Conservation (phyloP, 2,113 vertebrate genomes). For the Camelus dromedarius region DNA sequence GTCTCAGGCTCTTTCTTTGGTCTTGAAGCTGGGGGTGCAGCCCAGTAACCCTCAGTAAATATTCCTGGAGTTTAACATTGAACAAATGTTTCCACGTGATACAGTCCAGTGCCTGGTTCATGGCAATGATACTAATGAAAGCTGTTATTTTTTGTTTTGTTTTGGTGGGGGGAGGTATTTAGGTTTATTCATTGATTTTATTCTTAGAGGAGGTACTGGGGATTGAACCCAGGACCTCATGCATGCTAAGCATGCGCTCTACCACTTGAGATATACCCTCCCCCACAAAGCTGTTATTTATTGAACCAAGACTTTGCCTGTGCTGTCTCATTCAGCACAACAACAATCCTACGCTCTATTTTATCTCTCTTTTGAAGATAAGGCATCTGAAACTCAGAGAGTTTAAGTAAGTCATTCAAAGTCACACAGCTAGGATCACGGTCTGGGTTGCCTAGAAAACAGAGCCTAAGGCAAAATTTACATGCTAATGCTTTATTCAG, state of each 20-base stretch:
- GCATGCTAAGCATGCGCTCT: too few species aligned
- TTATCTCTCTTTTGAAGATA: not conserved
- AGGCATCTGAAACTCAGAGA: constrained; percentile 36
- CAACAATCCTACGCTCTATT: not conserved
- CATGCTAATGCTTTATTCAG: not conserved
- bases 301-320: not conserved
- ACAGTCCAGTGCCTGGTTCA: not conserved
- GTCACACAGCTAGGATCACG: not conserved
- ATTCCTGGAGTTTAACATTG: not conserved
- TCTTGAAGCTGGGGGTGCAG: too few species aligned
- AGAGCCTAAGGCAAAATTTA: not conserved
- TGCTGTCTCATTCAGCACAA: not conserved
- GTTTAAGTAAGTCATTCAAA: not conserved
- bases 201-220: too few species aligned
- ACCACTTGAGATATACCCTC: too few species aligned
- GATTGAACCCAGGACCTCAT: too few species aligned
- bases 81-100: not conserved
- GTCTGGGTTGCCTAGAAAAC: not conserved
- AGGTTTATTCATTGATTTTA: too few species aligned
- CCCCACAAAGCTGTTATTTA: not conserved
- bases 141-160: not conserved
- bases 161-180: too few species aligned
- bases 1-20: too few species aligned
- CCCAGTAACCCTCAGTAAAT: not conserved
- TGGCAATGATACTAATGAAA: not conserved